Conservation (phyloP, 2,113 vertebrate genomes). For the Speoplatyrhinus poulsoni region DNA sequence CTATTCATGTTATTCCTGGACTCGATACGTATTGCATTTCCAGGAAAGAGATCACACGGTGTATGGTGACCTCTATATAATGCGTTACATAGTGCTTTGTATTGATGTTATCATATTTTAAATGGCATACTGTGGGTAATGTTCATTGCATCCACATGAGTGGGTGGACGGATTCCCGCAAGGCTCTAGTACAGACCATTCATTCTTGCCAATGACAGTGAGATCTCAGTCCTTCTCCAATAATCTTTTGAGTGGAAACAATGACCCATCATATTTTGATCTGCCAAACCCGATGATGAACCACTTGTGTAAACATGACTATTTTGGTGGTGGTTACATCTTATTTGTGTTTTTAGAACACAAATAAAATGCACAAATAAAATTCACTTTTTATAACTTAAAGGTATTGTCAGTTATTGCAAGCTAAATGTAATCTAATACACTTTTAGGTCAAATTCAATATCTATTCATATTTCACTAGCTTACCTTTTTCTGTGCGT, state of each 20-base stretch:
- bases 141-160: not conserved
- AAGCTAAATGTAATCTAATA: too few species aligned
- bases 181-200: not conserved
- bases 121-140: constrained; percentile 12
- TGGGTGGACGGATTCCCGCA: not conserved
- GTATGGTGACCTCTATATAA: not conserved
- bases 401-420: too few species aligned
- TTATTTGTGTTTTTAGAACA: too few species aligned
- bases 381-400: too few species aligned
- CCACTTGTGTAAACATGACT: too few species aligned
- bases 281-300: constrained; percentile 37
- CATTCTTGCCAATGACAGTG: constrained; percentile 1
- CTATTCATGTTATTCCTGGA: not conserved
- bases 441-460: too few species aligned
- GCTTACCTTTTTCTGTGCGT: too few species aligned
- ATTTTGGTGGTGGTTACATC: too few species aligned
- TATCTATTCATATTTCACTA: too few species aligned
- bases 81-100: constrained; percentile 6
- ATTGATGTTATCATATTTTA: constrained; percentile 1
- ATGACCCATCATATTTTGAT: constrained; percentile 17
- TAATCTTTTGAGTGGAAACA: constrained; percentile 7
- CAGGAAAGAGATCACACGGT: not conserved
- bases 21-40: not conserved
- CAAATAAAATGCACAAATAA: too few species aligned
- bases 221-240: not conserved